phyloP scores from a whole-genome alignment of 2,113 vertebrate species.

The Perognathus longimembris region DNA sequence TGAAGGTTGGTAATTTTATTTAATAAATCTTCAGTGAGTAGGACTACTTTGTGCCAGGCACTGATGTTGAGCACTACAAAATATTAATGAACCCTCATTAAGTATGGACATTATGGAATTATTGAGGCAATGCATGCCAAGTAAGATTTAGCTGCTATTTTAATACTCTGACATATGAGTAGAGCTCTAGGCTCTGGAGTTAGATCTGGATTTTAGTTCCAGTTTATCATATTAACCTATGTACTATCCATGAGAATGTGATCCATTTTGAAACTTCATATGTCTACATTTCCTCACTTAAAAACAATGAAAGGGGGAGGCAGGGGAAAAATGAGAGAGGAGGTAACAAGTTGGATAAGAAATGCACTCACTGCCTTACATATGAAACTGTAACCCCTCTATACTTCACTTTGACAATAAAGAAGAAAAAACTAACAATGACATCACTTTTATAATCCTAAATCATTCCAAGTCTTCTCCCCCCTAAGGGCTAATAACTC shows the following conservation, averaged over 20 bases:
- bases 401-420: too few relatives aligned
- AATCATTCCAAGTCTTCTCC: background rate
- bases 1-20: conserved; percentile 25
- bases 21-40: conserved; percentile 20
- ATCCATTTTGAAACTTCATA: background rate
- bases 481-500: conserved; percentile 15
- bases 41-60: background rate
- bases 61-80: background rate
- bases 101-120: background rate
- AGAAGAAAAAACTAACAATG: conserved; percentile 28
- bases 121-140: background rate
- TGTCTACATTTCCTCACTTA: conserved; percentile 26
- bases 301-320: too few relatives aligned
- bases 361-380: too few relatives aligned
- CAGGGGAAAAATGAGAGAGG: too few relatives aligned
- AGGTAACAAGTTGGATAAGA: too few relatives aligned
- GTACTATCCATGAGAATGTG: conserved; percentile 2
- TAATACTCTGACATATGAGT: background rate
- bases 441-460: background rate
- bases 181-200: conserved; percentile 15
- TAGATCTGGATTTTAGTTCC: conserved; percentile 14
- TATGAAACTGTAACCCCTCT: too few relatives aligned
- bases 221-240: background rate
- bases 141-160: background rate
- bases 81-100: background rate